Evolutionary conservation across 1,140 invertebrate species (phyloP), one percentile per base, ranked within the genome.

Genomic region (Apis dorsata): DNA sequence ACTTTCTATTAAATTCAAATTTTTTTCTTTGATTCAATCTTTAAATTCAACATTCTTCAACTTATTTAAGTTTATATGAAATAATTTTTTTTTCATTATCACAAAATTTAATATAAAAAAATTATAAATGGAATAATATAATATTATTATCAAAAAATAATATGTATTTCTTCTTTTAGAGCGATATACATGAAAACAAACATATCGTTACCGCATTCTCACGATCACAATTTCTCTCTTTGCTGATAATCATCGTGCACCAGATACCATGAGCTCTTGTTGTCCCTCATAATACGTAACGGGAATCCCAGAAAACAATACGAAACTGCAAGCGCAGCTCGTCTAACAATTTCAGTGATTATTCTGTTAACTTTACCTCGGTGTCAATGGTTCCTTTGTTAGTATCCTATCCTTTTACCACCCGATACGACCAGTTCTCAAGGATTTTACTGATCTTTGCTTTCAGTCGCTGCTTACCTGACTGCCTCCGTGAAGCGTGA

Each of bases 391-490:
- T 77, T 77, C 73, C 70, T 82, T 82, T 82, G 80, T 82, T 53
- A 70, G 44, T 44, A 53, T 76, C 72, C 19, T 76, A 60, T 81
- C 72, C 72, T 81, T 76, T 76, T 73, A 69, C 63, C 80, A 59
- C 1, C 34, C 72, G 34, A 68, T 53, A 59, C 53, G 63, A 76
- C 63, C 72, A 62, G 49, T 62, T 77, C 53, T 77, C 80, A 82
- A 82, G 80, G 80, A 82, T 82, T 68, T 82, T 51, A 55, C 24
- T 55, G 80, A 81, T 77, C 80, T 55, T 69, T 66, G 71, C 71
- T 75, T 81, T 68, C 73, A 34, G 55, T 60, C n/a, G 12, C n/a
- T 53, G 21, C 34, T 81, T 76, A 69, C 80, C 49, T 53, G 65
- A 21, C 49, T 24, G 65, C 17, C 65, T 59, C 21, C 15, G 13